phyloP scores from a whole-genome alignment of 2,797 vertebrate genomes.

The Denticeps clupeoides region DNA sequence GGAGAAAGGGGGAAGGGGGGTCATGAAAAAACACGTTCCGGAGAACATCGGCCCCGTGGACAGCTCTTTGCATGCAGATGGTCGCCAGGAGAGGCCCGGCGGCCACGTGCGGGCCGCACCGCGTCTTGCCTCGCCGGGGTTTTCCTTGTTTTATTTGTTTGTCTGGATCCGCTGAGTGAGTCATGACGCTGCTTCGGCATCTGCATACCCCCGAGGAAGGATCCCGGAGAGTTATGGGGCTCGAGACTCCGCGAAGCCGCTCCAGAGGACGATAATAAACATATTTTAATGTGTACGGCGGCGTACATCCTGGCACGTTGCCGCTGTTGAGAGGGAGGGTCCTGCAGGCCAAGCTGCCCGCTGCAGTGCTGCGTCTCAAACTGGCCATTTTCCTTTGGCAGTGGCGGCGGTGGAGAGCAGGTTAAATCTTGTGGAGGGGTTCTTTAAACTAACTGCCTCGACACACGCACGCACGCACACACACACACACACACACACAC shows the following conservation, averaged over 20 bases:
- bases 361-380: constrained; percentile 19
- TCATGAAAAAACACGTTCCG: constrained; percentile 23
- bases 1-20: constrained; percentile 30
- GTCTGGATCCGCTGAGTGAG: constrained; percentile 15
- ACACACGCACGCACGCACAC: constrained; percentile 8
- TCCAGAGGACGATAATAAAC: not conserved
- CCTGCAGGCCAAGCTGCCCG: not conserved
- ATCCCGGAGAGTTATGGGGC: constrained; percentile 6
- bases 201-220: constrained; percentile 26
- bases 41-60: no score
- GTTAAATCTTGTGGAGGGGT: constrained; percentile 30
- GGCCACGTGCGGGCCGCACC: no score
- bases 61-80: no score
- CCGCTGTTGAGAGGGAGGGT: not conserved
- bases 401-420: constrained; percentile 9
- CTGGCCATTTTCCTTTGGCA: constrained; percentile 22
- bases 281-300: no score
- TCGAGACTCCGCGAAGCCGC: not conserved
- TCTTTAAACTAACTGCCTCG: constrained; percentile 9
- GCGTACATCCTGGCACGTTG: not conserved
- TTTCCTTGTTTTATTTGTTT: constrained; percentile 16
- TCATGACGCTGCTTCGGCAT: constrained; percentile 10
- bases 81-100: no score
- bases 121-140: not conserved
- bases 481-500: not conserved